These are phyloP conservation scores for Cephus cinctus DNA, from an alignment of 1,140 invertebrate species.

Conservation along the genomic window DNA sequence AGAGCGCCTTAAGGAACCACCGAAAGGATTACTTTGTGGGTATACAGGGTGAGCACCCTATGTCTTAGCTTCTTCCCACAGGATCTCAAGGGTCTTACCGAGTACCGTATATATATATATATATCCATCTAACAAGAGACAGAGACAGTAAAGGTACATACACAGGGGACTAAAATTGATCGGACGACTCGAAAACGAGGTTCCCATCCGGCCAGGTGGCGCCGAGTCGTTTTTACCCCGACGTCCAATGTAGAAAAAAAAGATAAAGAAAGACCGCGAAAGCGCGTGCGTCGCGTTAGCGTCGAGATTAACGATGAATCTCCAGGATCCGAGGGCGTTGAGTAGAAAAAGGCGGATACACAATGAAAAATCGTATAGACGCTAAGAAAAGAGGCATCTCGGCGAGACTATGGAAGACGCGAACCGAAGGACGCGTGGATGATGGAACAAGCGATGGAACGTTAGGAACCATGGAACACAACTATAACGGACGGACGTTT, in stretches of 20 bases:
- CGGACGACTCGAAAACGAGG: no score
- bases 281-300: neutral
- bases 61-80: no score
- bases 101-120: no score
- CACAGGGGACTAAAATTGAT: no score
- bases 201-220: constrained; percentile 42
- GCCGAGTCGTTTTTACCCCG: constrained; percentile 37
- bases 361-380: neutral
- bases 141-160: no score
- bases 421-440: constrained; percentile 32
- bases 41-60: neutral
- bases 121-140: no score
- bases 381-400: constrained; percentile 5
- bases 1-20: constrained; percentile 34
- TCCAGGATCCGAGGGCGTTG: constrained; percentile 2
- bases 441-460: constrained; percentile 16
- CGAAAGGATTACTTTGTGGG: constrained; percentile 38
- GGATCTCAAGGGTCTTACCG: no score
- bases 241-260: constrained; percentile 15
- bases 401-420: constrained; percentile 1
- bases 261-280: constrained; percentile 9
- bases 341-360: neutral
- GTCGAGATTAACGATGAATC: neutral
- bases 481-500: constrained; percentile 40
- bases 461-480: no score